phyloP scores from a whole-genome alignment of 2,797 vertebrate species.

The Scolopax rusticola region DNA sequence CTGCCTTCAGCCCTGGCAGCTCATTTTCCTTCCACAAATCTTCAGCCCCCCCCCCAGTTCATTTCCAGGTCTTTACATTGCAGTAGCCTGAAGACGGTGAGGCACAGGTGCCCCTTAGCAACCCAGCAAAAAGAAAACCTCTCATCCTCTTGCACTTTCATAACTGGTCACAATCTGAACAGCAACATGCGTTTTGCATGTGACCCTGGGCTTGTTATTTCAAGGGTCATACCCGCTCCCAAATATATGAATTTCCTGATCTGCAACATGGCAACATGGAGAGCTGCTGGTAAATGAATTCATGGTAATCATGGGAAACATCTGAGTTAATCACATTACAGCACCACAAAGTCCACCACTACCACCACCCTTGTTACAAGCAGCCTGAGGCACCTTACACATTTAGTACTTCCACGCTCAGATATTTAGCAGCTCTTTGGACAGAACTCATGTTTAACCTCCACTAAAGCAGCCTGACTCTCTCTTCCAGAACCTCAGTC shows the following conservation, averaged over 20 bases:
- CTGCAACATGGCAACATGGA: not conserved
- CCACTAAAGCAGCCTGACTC: not conserved
- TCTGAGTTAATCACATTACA: not conserved
- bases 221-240: not conserved
- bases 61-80: constrained; percentile 20
- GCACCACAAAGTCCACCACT: not conserved
- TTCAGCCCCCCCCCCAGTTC: not conserved
- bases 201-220: not conserved
- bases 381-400: not conserved
- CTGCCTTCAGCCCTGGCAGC: constrained; percentile 10
- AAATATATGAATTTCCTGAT: not conserved
- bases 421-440: not conserved
- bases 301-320: not conserved
- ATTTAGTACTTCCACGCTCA: not conserved
- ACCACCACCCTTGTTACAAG: not conserved
- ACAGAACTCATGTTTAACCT: not conserved
- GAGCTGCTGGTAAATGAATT: not conserved
- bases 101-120: not conserved
- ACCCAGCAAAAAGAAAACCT: not conserved
- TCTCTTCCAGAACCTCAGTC: not conserved
- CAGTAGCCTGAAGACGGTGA: not conserved
- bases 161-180: not conserved
- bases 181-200: not conserved
- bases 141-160: not conserved
- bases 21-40: constrained; percentile 3